Percentiles rank a stretch among this genome's conserved stretches.
Conservation (phyloP, 2,797 vertebrate genomes). For the Rhabdophis nuchalis region DNA sequence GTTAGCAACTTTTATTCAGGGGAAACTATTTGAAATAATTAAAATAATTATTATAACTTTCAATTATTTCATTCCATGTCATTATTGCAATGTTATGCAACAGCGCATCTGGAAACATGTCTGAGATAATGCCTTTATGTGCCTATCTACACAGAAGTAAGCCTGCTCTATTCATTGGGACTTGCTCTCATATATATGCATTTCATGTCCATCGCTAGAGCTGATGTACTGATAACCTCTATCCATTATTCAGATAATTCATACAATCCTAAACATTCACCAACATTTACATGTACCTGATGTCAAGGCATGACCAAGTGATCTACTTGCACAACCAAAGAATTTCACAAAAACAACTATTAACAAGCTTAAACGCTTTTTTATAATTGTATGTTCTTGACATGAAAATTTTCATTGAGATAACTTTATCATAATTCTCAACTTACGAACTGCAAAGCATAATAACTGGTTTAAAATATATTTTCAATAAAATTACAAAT, state of each 20-base stretch:
- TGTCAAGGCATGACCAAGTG: neutral
- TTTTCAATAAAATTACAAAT: neutral
- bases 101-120: neutral
- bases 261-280: neutral
- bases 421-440: neutral
- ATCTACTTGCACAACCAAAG: neutral
- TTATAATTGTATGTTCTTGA: neutral
- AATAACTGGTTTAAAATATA: neutral
- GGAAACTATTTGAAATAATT: neutral
- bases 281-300: neutral
- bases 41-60: neutral
- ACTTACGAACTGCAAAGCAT: neutral
- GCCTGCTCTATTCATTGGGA: neutral
- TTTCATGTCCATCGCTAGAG: neutral
- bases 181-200: neutral
- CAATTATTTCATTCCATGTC: neutral
- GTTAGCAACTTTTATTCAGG: neutral
- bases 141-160: neutral
- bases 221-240: neutral
- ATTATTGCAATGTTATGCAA: neutral
- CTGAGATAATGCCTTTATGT: neutral
- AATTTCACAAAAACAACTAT: neutral
- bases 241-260: neutral
- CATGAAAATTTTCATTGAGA: neutral
- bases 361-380: neutral